Conservation (phyloP, 2,888 invertebrate genomes). For the Acleris sparsana region DNA sequence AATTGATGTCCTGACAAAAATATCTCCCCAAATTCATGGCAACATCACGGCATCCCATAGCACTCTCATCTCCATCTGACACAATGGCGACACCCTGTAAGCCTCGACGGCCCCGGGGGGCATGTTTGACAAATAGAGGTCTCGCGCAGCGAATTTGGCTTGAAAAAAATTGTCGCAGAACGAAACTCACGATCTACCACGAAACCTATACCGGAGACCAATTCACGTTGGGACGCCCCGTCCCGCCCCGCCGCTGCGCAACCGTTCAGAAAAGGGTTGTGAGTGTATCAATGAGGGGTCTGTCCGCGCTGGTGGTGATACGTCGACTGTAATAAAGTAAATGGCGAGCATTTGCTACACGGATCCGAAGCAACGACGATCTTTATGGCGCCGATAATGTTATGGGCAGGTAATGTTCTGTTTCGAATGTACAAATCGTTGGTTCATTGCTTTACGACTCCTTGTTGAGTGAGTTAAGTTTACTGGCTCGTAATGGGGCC, state of each 20-base stretch:
- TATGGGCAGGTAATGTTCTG: constrained; percentile 79
- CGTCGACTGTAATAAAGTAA: constrained; percentile 77
- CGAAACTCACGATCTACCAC: constrained; percentile 58
- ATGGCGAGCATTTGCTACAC: constrained; percentile 79
- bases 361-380: constrained; percentile 73
- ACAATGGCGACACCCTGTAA: constrained; percentile 51
- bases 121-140: constrained; percentile 76
- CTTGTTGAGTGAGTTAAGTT: constrained; percentile 41
- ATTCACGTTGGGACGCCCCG: constrained; percentile 47
- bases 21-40: constrained; percentile 53
- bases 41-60: constrained; percentile 44
- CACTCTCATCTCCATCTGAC: constrained; percentile 50
- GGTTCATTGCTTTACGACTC: constrained; percentile 74
- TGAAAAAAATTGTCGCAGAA: constrained; percentile 69
- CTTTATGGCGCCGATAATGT: constrained; percentile 79
- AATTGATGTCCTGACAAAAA: constrained; percentile 48
- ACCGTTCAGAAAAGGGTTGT: constrained; percentile 37
- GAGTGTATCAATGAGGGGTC: constrained; percentile 51
- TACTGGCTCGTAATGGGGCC: constrained; percentile 40
- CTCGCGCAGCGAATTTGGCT: constrained; percentile 72
- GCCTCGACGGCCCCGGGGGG: constrained; percentile 51
- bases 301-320: constrained; percentile 54
- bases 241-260: constrained; percentile 38
- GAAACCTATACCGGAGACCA: constrained; percentile 59
- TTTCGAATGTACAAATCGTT: constrained; percentile 71